Base-by-base conservation (phyloP, 2,113 vertebrate genomes). In the Lates calcarifer region DNA sequence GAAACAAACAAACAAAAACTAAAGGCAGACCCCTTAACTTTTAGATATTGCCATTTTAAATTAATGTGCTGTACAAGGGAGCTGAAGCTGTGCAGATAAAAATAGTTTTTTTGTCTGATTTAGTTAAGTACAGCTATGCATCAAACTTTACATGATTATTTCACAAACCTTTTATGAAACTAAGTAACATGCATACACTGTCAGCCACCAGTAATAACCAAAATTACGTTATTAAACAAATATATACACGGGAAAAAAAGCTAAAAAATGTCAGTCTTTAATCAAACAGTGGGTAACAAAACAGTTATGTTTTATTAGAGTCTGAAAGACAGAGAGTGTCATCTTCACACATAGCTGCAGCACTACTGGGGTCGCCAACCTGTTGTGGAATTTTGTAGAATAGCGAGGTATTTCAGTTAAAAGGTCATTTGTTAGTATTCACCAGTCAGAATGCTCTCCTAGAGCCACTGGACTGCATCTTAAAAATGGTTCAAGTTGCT, bases 11-110 rank as follows among this genome's bases (percentile, higher is more conserved):
- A 83, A 77, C 60, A 60, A 84, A 78, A 87, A 85, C 63, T 79
- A 84, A 87, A 81, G 71, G 67, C 72, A 74, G 64, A 75, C 60
- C 86, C 81, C 82, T 85, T 74, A 78, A 86, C 80, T 84, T 90
- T 81, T 51, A 86, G 77, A 33, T 74, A 53, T 47, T 90, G 87
- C 70, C 84, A 86, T 74, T 82, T 26, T 74, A 77, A 87, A 87
- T 88, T 47, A 87, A 86, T 68, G 66, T 90, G 77, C 69, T 72
- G 29, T 45, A 14, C 6, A 71, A 41, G 45, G 72, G 22, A 74
- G 55, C 65, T 51, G 29, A 58, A 65, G 17, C 33, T 58, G 10
- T 9, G 28, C 8, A 57, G 29, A 77, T 55, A 83, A 60, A 86
- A 85, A 84, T 72, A 74, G 29, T 24, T 37, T 51, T 65, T 51